Evolutionary conservation across 1,140 invertebrate genomes (phyloP).

Genomic region (Bombus soroeensis): DNA sequence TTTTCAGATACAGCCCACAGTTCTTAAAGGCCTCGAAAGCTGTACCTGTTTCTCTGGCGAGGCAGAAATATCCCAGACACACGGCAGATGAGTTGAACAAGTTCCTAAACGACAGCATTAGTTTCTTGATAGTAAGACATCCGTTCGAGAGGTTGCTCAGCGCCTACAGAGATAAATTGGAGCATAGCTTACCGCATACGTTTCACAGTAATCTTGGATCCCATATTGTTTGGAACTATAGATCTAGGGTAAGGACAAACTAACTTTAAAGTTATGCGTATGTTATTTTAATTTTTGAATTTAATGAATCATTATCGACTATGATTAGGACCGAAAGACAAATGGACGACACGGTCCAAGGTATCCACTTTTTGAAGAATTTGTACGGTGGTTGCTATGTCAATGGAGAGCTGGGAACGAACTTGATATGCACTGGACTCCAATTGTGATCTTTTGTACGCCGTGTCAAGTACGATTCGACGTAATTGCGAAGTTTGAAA

Average conservation of each 20-base stretch:
- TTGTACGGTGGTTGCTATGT: conserved; percentile 89
- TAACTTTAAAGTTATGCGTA: background rate
- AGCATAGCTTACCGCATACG: conserved; percentile 90
- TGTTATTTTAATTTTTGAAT: background rate
- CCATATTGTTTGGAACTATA: conserved; percentile 89
- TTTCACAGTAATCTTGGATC: conserved; percentile 91
- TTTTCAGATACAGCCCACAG: conserved; percentile 86
- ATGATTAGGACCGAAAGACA: conserved; percentile 73
- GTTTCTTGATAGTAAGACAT: conserved; percentile 94
- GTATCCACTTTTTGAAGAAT: conserved; percentile 90
- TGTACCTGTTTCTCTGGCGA: conserved; percentile 89
- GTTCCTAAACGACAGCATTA: conserved; percentile 87
- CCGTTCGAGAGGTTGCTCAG: conserved; percentile 94
- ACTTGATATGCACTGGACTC: conserved; percentile 96
- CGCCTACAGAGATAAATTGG: conserved; percentile 94
- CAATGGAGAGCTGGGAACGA: conserved; percentile 85
- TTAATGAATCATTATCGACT: background rate
- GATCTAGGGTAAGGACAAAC: conserved; percentile 81
- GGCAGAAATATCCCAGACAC: conserved; percentile 90
- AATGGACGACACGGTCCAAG: conserved; percentile 80
- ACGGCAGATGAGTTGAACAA: conserved; percentile 86
- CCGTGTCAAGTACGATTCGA: conserved; percentile 95
- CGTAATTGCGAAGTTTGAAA: conserved; percentile 95
- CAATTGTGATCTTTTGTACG: conserved; percentile 93
- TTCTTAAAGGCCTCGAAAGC: conserved; percentile 90